Conservation (phyloP, 2,888 invertebrate genomes). For the Lottia gigantea region DNA sequence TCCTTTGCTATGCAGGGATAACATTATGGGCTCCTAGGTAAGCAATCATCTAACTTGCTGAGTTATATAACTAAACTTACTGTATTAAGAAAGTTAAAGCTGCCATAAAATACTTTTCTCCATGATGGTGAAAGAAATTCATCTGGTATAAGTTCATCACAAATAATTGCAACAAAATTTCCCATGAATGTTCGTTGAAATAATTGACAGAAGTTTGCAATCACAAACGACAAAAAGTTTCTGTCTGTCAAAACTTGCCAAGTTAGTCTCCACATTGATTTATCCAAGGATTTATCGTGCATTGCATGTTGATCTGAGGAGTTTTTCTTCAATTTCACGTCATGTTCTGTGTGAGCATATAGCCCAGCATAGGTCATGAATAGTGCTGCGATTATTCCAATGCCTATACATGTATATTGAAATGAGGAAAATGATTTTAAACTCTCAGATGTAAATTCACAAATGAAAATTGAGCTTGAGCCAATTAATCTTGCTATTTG, state of each 20-base stretch:
- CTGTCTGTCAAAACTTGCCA: constrained; percentile 51
- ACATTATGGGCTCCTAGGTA: no score
- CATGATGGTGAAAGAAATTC: constrained; percentile 38
- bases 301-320: constrained; percentile 17
- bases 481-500: constrained; percentile 53
- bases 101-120: constrained; percentile 55
- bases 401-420: constrained; percentile 52
- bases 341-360: constrained; percentile 54
- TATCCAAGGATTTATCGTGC: constrained; percentile 25
- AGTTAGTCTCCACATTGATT: constrained; percentile 41
- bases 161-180: constrained; percentile 55
- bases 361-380: constrained; percentile 56
- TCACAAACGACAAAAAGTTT: constrained; percentile 59
- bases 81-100: constrained; percentile 38
- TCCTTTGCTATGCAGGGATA: no score
- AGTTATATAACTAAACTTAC: constrained; percentile 36
- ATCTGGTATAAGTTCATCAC: constrained; percentile 52
- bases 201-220: constrained; percentile 57
- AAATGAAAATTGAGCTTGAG: constrained; percentile 46
- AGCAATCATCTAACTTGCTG: no score
- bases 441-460: constrained; percentile 58
- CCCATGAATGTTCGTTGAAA: constrained; percentile 50
- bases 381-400: constrained; percentile 54
- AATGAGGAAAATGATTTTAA: constrained; percentile 61
- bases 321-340: constrained; percentile 32